Base-by-base conservation (phyloP, 2,888 invertebrate species). In the Leptothorax acervorum region DNA sequence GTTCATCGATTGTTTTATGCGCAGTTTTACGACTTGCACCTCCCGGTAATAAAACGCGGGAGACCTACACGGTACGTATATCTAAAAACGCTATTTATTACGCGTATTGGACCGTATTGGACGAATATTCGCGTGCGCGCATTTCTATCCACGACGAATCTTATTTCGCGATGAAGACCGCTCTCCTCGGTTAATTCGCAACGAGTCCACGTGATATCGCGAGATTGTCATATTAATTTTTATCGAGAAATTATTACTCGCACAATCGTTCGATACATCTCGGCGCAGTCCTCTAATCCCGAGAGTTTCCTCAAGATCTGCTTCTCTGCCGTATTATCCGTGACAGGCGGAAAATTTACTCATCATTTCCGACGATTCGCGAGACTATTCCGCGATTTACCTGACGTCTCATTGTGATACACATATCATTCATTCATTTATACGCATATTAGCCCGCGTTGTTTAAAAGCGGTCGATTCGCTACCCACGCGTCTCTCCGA, bases 1-100 rank as follows among this genome's bases (percentile, higher is more conserved):
- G 73, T 73, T 73, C 73, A 73, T 79, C 73, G 79, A 79, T 79
- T 79, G 79, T 79, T 79, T 79, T 71, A 71, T 48, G 48, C 42
- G 35, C 79, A 48, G 48, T 71, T 79, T 79, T 79, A 79, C 51
- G 79, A 73, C 48, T 79, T 60, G 71, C 60, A 57, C 45, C 57
- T 45, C 57, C 15, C 71, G 28, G 60, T 79, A 79, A 73, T 79
- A 79, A 79, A 79, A 73, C 79, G 28, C 55, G 18, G 39, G 39
- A 48, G 79, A 60, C 71, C 45, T 31, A 71, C 48, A 23, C 57
- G 23, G 45, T 35, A 15, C 31, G 12, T 23, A 35, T 12, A 79
- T n/a, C 15, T 55, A 51, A 79, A 79, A 79, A 12, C 4, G 71
- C 39, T 35, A 79, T 79, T 71, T 60, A 68, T 57, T 70, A 71